Percentiles rank a stretch among this genome's conserved stretches.
Conservation (phyloP, 2,888 invertebrate species). For the Dasysyrphus tricinctus region DNA sequence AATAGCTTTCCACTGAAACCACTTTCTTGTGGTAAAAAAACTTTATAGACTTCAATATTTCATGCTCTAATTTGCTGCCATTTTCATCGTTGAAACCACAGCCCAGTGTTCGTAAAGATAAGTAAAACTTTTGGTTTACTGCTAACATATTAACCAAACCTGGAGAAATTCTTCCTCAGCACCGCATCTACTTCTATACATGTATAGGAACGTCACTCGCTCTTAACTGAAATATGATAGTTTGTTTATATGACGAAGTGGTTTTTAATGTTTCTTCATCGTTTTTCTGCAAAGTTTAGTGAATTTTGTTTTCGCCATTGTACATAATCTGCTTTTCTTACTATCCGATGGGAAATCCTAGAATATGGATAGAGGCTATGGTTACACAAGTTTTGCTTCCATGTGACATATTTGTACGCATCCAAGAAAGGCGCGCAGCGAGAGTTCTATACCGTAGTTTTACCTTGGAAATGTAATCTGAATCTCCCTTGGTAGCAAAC, state of each 20-base stretch:
- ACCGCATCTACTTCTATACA: neutral
- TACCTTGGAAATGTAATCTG: conserved; percentile 63
- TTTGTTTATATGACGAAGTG: conserved; percentile 27
- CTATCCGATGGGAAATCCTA: conserved; percentile 58
- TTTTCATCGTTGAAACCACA: neutral
- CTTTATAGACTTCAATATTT: too few species aligned
- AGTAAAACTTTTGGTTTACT: neutral
- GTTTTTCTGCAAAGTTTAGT: conserved; percentile 50
- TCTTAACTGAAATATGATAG: conserved; percentile 50
- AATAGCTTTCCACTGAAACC: too few species aligned
- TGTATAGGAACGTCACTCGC: too few species aligned
- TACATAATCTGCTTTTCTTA: neutral
- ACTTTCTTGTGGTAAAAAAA: too few species aligned
- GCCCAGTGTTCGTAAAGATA: neutral
- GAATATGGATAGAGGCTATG: conserved; percentile 43
- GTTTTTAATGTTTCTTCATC: conserved; percentile 40
- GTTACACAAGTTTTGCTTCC: conserved; percentile 49
- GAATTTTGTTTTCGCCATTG: conserved; percentile 6
- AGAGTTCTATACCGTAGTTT: conserved; percentile 17
- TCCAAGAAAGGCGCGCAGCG: neutral
- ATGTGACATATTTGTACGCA: conserved; percentile 55
- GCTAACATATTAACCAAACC: neutral
- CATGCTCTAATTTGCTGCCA: too few species aligned
- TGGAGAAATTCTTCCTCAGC: neutral
- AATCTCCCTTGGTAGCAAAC: conserved; percentile 32